Evolutionary conservation across 2,888 invertebrate genomes (phyloP), one percentile per base, ranked within the genome.

Genomic region (Carterocephalus palaemon): DNA sequence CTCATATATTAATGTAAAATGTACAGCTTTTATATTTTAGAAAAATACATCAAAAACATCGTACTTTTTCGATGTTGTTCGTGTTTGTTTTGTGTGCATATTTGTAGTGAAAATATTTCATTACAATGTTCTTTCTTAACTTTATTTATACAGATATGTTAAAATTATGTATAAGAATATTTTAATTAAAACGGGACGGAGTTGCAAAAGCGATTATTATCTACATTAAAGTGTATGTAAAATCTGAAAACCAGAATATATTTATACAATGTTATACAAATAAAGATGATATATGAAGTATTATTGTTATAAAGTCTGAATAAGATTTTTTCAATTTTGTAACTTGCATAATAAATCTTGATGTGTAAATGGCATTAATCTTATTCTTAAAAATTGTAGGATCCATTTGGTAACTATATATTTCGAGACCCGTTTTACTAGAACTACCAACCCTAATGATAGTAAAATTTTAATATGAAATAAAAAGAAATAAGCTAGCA

Each of bases 371-470:
- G 57, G 52, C 61, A 57, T 56, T 60, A 46, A 43, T 28, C 48
- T 46, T 56, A 49, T 57, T 54, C 53, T 60, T 62, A 65, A 46
- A 49, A 29, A 48, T 66, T 70, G 74, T 79, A 83, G 80, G 79
- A 80, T 75, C 74, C 65, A 61, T 68, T 64, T 85, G 85, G 85
- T 85, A 85, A 85, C 85, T 83, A 74, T 73, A 59, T 67, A 78
- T 85, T 85, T 73, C 81, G 62, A 70, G 70, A 85, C 85, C 85
- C 85, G 85, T 84, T 79, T 75, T 51, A 34, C 59, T 53, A 57
- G 60, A 65, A 63, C 53, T 63, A 69, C 59, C 67, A 73, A 62
- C 68, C 70, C 71, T 67, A 59, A 57, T 50, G 29, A 32, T 41
- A 22, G n/a, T 28, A 37, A 39, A 23, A 32, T 16, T n/a, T n/a